Evolutionary conservation across 2,888 invertebrate species (phyloP), one percentile per base, ranked within the genome.

Genomic region (Syrphus vitripennis): DNA sequence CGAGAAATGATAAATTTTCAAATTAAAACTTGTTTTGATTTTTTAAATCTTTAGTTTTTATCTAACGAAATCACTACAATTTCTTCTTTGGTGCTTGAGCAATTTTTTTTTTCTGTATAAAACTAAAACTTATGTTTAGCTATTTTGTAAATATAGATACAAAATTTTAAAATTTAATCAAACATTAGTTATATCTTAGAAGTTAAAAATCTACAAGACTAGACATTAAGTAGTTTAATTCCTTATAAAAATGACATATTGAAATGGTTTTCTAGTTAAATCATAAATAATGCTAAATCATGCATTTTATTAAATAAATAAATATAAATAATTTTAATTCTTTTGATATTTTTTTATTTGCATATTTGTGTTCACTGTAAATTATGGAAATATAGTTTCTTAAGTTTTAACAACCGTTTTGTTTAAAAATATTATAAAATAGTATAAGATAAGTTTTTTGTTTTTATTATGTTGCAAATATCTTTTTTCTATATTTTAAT

Each of bases 391-490:
- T 29, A 16, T 16, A 74, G 50, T 88, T 83, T 74, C 71, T 67
- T 74, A 87, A 82, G 71, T 61, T 75, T 70, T 88, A 87, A 88
- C 88, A 88, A 88, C 88, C 88, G 50, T 83, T 69, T 74, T 45
- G 21, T 48, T 63, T 14, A n/a, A 9, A 48, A 65, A 45, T 24
- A 10, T n/a, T 14, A n/a, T n/a, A 12, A 59, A 37, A 21, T 7
- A 37, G n/a, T 24, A 61, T 10, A 40, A 59, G n/a, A 40, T 10
- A 29, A 29, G 4, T 0, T 61, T 40, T 37, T 9, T 37, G 6
- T 61, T 40, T 37, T 9, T 37, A 14, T 21, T 12, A 48, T 19
- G 4, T 21, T 50, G 24, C 48, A 50, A 21, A 12, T 21, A 24
- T 1, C 10, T 26, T 24, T 24, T 40, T 12, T 21, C 3, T 40